Evolutionary conservation across 2,888 invertebrate genomes (phyloP).

Genomic region (Apantesis nais): DNA sequence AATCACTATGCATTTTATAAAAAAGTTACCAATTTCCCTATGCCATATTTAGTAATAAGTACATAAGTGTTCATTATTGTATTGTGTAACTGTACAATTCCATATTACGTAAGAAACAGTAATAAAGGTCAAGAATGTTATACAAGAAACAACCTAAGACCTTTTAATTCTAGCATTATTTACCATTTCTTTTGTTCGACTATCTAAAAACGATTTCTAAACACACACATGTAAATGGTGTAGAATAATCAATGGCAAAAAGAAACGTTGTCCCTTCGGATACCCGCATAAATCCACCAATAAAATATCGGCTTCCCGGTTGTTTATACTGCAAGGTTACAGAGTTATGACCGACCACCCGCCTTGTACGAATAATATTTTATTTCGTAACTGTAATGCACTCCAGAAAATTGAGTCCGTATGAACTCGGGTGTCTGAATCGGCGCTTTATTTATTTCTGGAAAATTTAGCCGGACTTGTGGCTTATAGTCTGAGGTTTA

Average conservation of each 20-base stretch:
- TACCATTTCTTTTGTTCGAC: constrained; percentile 6
- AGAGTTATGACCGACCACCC: constrained; percentile 55
- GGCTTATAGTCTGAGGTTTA: constrained; percentile 5
- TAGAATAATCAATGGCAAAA: constrained; percentile 48
- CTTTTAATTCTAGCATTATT: neutral
- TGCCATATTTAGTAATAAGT: too few relatives aligned
- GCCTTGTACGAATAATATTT: constrained; percentile 54
- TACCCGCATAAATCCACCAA: constrained; percentile 57
- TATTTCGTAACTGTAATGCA: constrained; percentile 64
- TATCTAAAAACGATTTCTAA: constrained; percentile 37
- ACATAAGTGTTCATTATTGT: too few relatives aligned
- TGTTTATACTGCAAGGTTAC: constrained; percentile 56
- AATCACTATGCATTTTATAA: neutral
- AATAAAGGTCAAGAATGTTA: neutral
- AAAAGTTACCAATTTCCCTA: too few relatives aligned
- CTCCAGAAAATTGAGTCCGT: constrained; percentile 69
- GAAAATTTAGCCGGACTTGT: constrained; percentile 23
- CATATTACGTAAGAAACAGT: neutral
- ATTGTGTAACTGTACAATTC: too few relatives aligned
- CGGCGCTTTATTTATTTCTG: constrained; percentile 44
- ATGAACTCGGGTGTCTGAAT: constrained; percentile 52
- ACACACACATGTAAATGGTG: constrained; percentile 44
- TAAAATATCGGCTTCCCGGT: constrained; percentile 60
- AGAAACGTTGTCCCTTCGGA: constrained; percentile 49
- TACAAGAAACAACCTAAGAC: constrained; percentile 3